Evolutionary conservation across 1,140 invertebrate species (phyloP).

Genomic region (Ostrea denselamellosa): DNA sequence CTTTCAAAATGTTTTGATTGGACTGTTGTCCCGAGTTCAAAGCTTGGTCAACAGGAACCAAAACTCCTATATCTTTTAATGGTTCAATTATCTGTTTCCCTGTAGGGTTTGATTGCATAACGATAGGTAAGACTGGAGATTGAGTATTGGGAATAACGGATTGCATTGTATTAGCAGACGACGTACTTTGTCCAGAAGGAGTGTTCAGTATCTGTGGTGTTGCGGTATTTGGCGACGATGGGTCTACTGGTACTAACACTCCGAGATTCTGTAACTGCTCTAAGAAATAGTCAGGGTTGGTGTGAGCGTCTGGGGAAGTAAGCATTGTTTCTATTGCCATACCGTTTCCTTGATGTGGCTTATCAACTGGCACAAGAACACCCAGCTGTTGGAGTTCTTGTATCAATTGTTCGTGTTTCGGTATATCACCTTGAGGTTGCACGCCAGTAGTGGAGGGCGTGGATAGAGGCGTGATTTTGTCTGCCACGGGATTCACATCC

Average conservation of each 20-base stretch:
- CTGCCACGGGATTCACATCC: neutral
- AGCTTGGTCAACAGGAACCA: slow-evolving; percentile 3
- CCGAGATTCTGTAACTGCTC: slow-evolving; percentile 17
- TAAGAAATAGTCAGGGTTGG: slow-evolving; percentile 8
- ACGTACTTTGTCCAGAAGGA: neutral
- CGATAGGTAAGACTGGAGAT: neutral
- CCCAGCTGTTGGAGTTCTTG: neutral
- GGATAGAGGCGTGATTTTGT: neutral
- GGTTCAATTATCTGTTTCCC: neutral
- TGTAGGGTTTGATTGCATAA: too few species aligned
- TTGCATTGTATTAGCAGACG: neutral
- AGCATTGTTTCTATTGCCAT: neutral
- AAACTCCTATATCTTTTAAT: slow-evolving; percentile 10
- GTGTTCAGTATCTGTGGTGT: neutral
- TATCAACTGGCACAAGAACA: slow-evolving; percentile 2
- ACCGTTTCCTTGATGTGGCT: neutral
- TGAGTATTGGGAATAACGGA: neutral
- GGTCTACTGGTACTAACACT: neutral
- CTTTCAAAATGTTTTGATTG: neutral
- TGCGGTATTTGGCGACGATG: neutral
- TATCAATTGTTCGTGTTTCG: slow-evolving; percentile 3
- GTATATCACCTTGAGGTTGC: neutral
- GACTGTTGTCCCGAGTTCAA: neutral
- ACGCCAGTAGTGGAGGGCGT: neutral
- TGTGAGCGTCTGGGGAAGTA: neutral